Evolutionary conservation across 2,797 vertebrate species (phyloP).

Genomic region (Nannoperca obscura): DNA sequence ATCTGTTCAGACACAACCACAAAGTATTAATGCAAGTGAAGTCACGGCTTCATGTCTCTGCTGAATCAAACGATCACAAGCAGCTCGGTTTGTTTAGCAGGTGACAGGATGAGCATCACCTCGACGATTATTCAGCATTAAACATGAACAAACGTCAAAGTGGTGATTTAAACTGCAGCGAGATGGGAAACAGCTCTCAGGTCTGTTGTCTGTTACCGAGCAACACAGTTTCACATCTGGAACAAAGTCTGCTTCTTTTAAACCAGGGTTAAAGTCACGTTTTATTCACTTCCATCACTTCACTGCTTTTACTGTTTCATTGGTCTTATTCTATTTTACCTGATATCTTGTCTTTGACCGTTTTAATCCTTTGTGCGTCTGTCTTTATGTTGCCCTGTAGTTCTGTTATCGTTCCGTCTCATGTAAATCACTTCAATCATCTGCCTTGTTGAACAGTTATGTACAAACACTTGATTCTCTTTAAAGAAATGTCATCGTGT

Average conservation of each 20-base stretch:
- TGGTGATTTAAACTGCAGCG: background rate
- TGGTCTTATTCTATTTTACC: background rate
- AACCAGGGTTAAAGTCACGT: background rate
- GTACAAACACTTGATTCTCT: background rate
- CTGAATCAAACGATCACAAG: background rate
- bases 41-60: background rate
- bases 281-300: background rate
- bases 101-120: background rate
- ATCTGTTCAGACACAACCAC: no score
- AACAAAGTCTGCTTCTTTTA: background rate
- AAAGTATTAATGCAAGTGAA: background rate
- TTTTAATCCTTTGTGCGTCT: background rate
- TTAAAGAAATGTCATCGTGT: background rate
- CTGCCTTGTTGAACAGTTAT: background rate
- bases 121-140: conserved; percentile 9
- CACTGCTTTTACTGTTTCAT: background rate
- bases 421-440: background rate
- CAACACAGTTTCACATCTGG: background rate
- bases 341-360: background rate
- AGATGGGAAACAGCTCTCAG: no score
- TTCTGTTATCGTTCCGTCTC: background rate
- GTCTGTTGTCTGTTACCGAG: no score
- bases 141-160: background rate
- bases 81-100: background rate
- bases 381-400: background rate